phyloP scores from a whole-genome alignment of 2,113 vertebrate species.

The Elephas maximus region DNA sequence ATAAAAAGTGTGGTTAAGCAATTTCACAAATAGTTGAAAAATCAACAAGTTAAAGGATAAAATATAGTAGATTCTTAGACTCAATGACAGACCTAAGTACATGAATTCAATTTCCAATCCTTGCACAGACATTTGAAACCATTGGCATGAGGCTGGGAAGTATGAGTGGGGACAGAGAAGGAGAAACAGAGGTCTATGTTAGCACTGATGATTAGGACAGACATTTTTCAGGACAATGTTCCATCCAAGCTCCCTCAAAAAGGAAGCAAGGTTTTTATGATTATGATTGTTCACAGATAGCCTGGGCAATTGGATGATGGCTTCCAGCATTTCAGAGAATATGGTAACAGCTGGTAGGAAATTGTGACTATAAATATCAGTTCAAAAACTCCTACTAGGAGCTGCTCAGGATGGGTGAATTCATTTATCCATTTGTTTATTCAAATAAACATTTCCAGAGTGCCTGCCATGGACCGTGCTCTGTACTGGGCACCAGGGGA shows the following conservation, averaged over 20 bases:
- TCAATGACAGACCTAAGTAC: conserved; percentile 6
- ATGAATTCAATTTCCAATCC: conserved; percentile 45
- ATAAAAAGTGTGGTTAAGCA: background rate
- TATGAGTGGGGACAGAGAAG: background rate
- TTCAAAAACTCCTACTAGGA: conserved; percentile 44
- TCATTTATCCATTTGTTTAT: conserved; percentile 7
- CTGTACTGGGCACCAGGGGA: background rate
- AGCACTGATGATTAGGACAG: conserved; percentile 5
- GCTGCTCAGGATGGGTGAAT: conserved; percentile 5
- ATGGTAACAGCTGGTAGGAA: conserved; percentile 53
- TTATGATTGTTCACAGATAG: conserved; percentile 50
- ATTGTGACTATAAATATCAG: conserved; percentile 54
- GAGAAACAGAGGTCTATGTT: conserved; percentile 35
- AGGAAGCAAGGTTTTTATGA: conserved; percentile 61
- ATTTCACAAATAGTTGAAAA: conserved; percentile 35
- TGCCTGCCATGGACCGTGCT: background rate
- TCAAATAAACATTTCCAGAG: conserved; percentile 8
- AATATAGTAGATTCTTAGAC: conserved; percentile 16
- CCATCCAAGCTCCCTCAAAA: conserved; percentile 34
- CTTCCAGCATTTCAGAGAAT: background rate
- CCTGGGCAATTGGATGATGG: conserved; percentile 47
- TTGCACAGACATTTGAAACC: conserved; percentile 46
- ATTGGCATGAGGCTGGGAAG: background rate
- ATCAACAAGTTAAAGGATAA: conserved; percentile 47
- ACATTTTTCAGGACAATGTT: conserved; percentile 26